These are phyloP conservation scores for Ispidina lecontei DNA, from an alignment of 2,797 vertebrate species.

Conservation along the genomic window DNA sequence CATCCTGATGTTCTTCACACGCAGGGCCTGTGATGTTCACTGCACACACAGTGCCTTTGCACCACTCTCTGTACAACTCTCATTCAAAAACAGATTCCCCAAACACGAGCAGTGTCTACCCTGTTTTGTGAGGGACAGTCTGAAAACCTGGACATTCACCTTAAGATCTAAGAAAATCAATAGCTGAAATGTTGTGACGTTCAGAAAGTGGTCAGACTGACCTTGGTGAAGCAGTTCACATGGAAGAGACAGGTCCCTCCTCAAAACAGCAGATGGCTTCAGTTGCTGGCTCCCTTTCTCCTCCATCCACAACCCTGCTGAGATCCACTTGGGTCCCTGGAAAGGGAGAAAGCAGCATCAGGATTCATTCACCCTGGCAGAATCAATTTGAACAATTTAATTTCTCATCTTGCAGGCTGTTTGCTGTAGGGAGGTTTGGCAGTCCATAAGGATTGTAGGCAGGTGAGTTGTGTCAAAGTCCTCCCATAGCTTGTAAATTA, in stretches of 20 bases:
- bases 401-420: not conserved
- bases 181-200: not conserved
- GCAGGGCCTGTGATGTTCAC: not conserved
- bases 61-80: rapidly evolving
- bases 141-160: not conserved
- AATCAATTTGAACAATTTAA: not conserved
- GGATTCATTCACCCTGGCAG: not conserved
- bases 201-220: not conserved
- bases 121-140: not conserved
- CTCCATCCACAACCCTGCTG: not conserved
- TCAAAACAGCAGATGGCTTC: not conserved
- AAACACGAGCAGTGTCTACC: not conserved
- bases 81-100: not conserved
- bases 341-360: not conserved
- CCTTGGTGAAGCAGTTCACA: not conserved
- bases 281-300: not conserved
- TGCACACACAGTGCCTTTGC: rapidly evolving
- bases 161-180: not conserved
- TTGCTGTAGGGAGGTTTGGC: not conserved
- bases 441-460: not conserved
- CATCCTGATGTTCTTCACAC: not conserved
- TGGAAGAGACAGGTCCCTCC: not conserved
- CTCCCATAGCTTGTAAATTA: not conserved
- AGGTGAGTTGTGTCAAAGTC: not conserved
- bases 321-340: not conserved